Conservation (phyloP, 1,140 invertebrate genomes). For the Linepithema humile region DNA sequence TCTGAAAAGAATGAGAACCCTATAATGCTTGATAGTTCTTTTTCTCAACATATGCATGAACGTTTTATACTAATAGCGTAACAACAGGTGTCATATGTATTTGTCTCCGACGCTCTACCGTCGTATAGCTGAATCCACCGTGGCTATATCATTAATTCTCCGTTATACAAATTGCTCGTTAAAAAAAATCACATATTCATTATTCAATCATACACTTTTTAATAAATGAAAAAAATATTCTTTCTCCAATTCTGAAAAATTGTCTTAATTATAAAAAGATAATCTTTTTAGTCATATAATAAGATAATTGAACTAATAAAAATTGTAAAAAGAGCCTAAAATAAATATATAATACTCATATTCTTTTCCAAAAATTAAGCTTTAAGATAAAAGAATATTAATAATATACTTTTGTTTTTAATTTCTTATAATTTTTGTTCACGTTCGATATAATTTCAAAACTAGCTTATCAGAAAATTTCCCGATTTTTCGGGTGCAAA, state of each 20-base stretch:
- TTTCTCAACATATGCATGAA: neutral
- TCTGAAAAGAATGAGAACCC: neutral
- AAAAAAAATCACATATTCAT: neutral
- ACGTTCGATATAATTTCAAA: neutral
- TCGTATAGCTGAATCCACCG: neutral
- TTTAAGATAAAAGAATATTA: too few relatives aligned
- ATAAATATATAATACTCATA: too few relatives aligned
- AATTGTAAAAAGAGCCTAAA: too few relatives aligned
- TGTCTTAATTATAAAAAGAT: too few relatives aligned
- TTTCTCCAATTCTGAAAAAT: neutral
- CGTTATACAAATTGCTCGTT: neutral
- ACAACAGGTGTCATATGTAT: constrained; percentile 37
- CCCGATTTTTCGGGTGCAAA: neutral
- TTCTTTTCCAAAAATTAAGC: too few relatives aligned
- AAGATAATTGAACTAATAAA: too few relatives aligned
- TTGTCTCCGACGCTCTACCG: neutral
- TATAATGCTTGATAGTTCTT: neutral
- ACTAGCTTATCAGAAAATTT: neutral
- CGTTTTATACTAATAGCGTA: constrained; percentile 22
- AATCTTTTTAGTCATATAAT: too few relatives aligned
- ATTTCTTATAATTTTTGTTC: too few relatives aligned
- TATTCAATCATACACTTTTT: too few relatives aligned
- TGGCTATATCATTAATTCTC: neutral
- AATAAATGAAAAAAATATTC: too few relatives aligned
- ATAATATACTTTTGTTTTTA: too few relatives aligned